Percentiles rank a stretch among this genome's conserved stretches.
These are phyloP conservation scores for Venustaconcha ellipsiformis DNA, from an alignment of 1,140 invertebrate species.

Conservation along the genomic window DNA sequence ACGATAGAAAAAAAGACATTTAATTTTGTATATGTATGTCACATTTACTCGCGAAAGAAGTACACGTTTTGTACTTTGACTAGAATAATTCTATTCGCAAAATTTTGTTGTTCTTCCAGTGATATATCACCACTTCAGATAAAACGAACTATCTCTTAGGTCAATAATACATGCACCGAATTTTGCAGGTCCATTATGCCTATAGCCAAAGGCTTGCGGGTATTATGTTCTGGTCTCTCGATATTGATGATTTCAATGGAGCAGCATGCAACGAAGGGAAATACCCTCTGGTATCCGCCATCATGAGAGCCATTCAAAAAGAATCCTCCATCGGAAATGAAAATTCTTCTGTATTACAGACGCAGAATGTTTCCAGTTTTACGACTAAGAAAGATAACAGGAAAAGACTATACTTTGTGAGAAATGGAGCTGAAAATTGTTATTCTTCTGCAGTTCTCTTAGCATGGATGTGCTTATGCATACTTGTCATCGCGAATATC, in stretches of 20 bases:
- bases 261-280: constrained; percentile 68
- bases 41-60: neutral
- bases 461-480: too few relatives aligned
- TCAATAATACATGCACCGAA: neutral
- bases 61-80: too few relatives aligned
- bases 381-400: too few relatives aligned
- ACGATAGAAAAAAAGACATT: neutral
- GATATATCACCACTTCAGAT: neutral
- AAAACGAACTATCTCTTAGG: neutral
- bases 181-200: constrained; percentile 58
- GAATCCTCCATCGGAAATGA: too few relatives aligned
- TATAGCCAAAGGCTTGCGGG: constrained; percentile 51
- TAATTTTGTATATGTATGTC: neutral
- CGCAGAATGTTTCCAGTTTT: too few relatives aligned
- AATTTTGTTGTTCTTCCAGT: neutral
- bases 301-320: constrained; percentile 57
- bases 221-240: constrained; percentile 78
- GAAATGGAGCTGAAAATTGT: too few relatives aligned
- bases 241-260: constrained; percentile 71
- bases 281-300: constrained; percentile 71
- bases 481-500: too few relatives aligned
- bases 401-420: too few relatives aligned
- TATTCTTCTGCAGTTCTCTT: too few relatives aligned
- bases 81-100: neutral
- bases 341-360: too few relatives aligned